Percentiles rank a stretch among this genome's conserved stretches.
Evolutionary conservation across 2,797 vertebrate species (phyloP).

Genomic region (Austrolebias charrua): DNA sequence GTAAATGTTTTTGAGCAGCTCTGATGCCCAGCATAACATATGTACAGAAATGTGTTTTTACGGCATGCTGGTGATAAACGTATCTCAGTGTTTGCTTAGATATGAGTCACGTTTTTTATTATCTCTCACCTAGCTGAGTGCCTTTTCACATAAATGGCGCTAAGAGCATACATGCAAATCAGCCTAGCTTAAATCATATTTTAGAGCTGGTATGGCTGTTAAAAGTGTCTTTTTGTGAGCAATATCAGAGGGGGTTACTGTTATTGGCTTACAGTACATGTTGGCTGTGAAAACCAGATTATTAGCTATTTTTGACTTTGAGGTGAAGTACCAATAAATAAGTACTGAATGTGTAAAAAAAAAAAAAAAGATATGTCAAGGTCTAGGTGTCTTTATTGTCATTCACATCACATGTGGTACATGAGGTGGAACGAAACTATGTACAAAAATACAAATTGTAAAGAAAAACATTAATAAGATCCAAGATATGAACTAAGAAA

Average conservation of each 20-base stretch:
- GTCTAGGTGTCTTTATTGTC: no score
- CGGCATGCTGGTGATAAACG: neutral
- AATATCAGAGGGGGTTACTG: no score
- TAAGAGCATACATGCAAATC: neutral
- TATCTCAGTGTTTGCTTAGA: slow-evolving; percentile 36
- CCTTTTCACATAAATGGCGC: neutral
- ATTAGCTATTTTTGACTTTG: neutral
- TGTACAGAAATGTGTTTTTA: slow-evolving; percentile 10
- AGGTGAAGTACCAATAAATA: no score
- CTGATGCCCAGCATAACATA: slow-evolving; percentile 4
- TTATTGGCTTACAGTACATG: no score
- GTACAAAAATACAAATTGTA: no score
- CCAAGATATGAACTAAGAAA: no score
- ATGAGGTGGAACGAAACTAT: no score
- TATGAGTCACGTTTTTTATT: slow-evolving; percentile 9
- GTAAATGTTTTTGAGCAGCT: slow-evolving; percentile 30
- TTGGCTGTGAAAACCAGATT: no score
- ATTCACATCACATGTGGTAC: no score
- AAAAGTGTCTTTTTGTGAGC: neutral
- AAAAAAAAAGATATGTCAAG: no score
- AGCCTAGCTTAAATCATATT: neutral
- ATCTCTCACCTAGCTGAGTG: slow-evolving; percentile 9
- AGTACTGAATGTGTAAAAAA: no score
- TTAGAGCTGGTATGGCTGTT: neutral
- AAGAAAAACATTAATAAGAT: no score